These are phyloP conservation scores for Drosophila leontia DNA, from an alignment of 1,140 invertebrate species.

Conservation along the genomic window DNA sequence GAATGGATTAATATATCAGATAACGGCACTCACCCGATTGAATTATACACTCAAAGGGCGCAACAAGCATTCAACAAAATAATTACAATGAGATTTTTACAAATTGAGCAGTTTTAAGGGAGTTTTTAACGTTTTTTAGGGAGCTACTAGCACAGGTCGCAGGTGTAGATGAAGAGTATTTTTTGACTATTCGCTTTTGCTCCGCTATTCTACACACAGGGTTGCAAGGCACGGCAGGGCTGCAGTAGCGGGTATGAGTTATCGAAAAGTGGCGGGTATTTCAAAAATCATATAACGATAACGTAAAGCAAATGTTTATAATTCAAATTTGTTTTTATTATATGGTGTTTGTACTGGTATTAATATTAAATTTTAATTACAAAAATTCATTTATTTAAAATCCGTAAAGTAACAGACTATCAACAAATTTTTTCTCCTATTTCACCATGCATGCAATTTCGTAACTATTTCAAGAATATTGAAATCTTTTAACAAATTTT, in stretches of 20 bases:
- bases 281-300: conserved; percentile 28
- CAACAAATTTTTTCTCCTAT: background rate
- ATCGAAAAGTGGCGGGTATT: background rate
- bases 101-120: conserved; percentile 17
- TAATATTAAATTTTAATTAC: background rate
- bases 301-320: background rate
- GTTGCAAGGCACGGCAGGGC: conserved; percentile 59
- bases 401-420: no score
- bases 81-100: background rate
- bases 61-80: conserved; percentile 3
- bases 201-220: conserved; percentile 77
- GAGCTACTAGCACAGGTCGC: conserved; percentile 60
- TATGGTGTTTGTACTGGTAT: background rate
- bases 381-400: background rate
- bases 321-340: background rate
- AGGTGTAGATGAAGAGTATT: conserved; percentile 66
- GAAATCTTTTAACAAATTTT: background rate
- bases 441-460: background rate
- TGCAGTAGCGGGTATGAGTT: conserved; percentile 7
- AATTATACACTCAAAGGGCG: background rate
- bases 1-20: conserved; percentile 4
- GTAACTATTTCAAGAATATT: background rate
- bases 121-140: conserved; percentile 34
- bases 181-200: conserved; percentile 66
- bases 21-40: conserved; percentile 45